Conservation (phyloP, 2,888 invertebrate species). For the Hecatera dysodea region DNA sequence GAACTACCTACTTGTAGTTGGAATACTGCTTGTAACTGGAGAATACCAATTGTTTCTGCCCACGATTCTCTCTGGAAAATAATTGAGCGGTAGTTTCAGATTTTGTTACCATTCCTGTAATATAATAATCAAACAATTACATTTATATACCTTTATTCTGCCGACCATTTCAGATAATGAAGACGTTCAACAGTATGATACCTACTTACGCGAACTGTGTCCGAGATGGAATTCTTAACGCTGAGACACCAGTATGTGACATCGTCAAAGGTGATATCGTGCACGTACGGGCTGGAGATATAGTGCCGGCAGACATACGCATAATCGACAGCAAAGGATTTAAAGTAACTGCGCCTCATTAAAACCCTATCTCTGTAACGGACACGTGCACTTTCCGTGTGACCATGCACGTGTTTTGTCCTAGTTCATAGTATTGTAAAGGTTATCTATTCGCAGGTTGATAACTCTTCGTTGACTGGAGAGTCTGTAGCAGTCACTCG, state of each 20-base stretch:
- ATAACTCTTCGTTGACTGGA: conserved; percentile 98
- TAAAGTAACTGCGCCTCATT: conserved; percentile 84
- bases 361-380: conserved; percentile 29
- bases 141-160: conserved; percentile 1
- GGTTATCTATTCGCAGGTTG: conserved; percentile 90
- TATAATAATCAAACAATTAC: neutral
- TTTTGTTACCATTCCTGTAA: conserved; percentile 13
- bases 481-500: conserved; percentile 97
- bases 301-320: conserved; percentile 99
- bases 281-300: conserved; percentile 97
- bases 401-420: conserved; percentile 35
- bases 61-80: conserved; percentile 19
- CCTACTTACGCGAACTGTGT: conserved; percentile 97
- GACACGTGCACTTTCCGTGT: conserved; percentile 36
- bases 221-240: conserved; percentile 95
- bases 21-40: conserved; percentile 16
- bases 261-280: conserved; percentile 98
- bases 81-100: conserved; percentile 15
- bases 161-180: conserved; percentile 95
- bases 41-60: conserved; percentile 36
- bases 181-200: conserved; percentile 99
- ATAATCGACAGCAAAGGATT: conserved; percentile 98
- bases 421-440: conserved; percentile 23
- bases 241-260: conserved; percentile 96
- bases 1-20: conserved; percentile 12